phyloP scores from a whole-genome alignment of 1,140 invertebrate species.

The Drosophila sp. region DNA sequence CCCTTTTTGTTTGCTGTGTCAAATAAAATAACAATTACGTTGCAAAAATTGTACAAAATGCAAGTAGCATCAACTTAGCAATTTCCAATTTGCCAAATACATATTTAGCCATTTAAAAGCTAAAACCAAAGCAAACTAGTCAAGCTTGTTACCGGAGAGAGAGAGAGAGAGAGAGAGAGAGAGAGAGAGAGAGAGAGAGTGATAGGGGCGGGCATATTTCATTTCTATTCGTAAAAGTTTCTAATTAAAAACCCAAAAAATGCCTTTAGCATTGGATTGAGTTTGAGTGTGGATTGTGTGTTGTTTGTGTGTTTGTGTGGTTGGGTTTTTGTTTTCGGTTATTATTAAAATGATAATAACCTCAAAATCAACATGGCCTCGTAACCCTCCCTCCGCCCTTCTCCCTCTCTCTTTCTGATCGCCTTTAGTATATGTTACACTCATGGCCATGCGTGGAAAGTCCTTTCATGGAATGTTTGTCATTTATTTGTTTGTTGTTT shows the following conservation, averaged over 20 bases:
- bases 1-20: conserved; percentile 48
- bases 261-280: conserved; percentile 31
- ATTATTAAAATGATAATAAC: conserved; percentile 80
- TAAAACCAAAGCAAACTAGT: conserved; percentile 33
- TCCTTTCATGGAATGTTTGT: conserved; percentile 76
- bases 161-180: not conserved
- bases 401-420: not conserved
- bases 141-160: not conserved
- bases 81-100: conserved; percentile 56
- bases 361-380: conserved; percentile 68
- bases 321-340: conserved; percentile 63
- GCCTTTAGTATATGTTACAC: not conserved
- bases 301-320: conserved; percentile 13
- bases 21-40: conserved; percentile 67
- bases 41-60: conserved; percentile 38
- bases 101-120: conserved; percentile 60
- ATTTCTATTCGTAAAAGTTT: conserved; percentile 60
- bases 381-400: conserved; percentile 15
- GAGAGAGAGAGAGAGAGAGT: not conserved
- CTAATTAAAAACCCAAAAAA: conserved; percentile 65
- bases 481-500: conserved; percentile 74
- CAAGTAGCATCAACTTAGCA: conserved; percentile 44
- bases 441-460: conserved; percentile 67
- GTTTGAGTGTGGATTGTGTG: not conserved
- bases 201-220: conserved; percentile 49